These are phyloP conservation scores for Drosophila hydei DNA, from an alignment of 1,140 invertebrate species.

Conservation along the genomic window DNA sequence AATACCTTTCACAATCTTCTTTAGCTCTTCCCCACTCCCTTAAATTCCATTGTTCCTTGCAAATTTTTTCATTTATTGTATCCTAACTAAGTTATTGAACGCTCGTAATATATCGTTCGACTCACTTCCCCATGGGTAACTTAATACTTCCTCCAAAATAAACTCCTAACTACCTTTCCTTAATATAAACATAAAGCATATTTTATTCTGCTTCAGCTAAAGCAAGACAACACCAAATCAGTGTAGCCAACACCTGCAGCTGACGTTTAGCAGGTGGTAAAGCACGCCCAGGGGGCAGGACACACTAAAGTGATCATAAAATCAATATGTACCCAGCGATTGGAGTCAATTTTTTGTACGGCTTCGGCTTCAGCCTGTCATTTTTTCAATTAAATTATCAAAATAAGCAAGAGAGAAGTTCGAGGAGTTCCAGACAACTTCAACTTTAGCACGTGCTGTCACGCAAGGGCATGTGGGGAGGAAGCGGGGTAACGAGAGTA, in stretches of 20 bases:
- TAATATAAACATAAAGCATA: conserved; percentile 36
- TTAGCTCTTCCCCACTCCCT: too few relatives aligned
- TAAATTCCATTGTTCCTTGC: too few relatives aligned
- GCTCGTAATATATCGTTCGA: too few relatives aligned
- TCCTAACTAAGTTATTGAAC: too few relatives aligned
- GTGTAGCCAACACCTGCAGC: conserved; percentile 39
- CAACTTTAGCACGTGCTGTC: conserved; percentile 73
- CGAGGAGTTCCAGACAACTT: conserved; percentile 10
- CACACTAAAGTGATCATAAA: conserved; percentile 37
- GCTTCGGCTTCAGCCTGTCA: conserved; percentile 67
- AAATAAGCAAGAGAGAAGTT: conserved; percentile 53
- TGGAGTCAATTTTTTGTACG: conserved; percentile 59
- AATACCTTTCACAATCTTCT: too few relatives aligned
- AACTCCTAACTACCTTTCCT: conserved; percentile 11
- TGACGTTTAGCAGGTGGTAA: conserved; percentile 9
- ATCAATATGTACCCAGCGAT: conserved; percentile 66
- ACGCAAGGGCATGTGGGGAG: background rate
- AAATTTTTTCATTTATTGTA: too few relatives aligned
- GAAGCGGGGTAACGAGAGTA: background rate
- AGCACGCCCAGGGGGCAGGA: background rate
- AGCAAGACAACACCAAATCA: conserved; percentile 44
- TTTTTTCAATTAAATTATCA: conserved; percentile 80
- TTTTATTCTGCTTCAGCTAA: conserved; percentile 27
- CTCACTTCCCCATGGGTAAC: background rate
- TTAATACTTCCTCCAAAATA: conserved; percentile 7